Conservation (phyloP, 2,113 vertebrate genomes). For the Thermophis baileyi region DNA sequence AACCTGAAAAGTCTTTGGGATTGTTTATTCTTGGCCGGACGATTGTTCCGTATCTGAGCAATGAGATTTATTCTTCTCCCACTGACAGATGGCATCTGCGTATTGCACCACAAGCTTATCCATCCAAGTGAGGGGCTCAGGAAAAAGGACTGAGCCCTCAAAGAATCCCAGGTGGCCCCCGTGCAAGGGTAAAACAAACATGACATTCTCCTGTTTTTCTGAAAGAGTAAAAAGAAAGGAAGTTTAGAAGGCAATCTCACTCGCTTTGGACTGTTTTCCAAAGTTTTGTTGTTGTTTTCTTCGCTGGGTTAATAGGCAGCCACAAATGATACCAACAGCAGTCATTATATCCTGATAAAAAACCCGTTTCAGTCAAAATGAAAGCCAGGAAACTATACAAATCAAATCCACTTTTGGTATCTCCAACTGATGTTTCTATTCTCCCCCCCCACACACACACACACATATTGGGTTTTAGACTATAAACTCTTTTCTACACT, state of each 20-base stretch:
- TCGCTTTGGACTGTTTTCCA: background rate
- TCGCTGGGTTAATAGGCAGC: background rate
- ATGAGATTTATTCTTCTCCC: conserved; percentile 90
- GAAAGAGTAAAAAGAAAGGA: conserved; percentile 38
- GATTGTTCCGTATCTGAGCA: conserved; percentile 79
- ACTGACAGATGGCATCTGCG: conserved; percentile 91
- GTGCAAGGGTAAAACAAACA: conserved; percentile 91
- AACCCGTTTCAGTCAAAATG: background rate
- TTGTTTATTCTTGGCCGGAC: conserved; percentile 66
- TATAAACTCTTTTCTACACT: background rate
- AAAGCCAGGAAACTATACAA: background rate
- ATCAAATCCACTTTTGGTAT: background rate
- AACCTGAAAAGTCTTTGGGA: conserved; percentile 54
- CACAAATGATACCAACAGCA: background rate
- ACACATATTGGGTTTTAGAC: too few species aligned
- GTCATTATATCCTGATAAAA: background rate
- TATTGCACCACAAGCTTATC: conserved; percentile 97
- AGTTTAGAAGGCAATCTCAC: background rate
- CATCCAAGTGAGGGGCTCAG: conserved; percentile 98
- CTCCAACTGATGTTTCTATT: background rate
- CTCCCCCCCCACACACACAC: too few species aligned
- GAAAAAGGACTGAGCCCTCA: conserved; percentile 95
- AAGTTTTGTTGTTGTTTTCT: background rate
- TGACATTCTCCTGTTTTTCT: conserved; percentile 92
- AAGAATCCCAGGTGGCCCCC: conserved; percentile 98